Conservation (phyloP, 2,113 vertebrate genomes). For the Aleadryas rufinucha region DNA sequence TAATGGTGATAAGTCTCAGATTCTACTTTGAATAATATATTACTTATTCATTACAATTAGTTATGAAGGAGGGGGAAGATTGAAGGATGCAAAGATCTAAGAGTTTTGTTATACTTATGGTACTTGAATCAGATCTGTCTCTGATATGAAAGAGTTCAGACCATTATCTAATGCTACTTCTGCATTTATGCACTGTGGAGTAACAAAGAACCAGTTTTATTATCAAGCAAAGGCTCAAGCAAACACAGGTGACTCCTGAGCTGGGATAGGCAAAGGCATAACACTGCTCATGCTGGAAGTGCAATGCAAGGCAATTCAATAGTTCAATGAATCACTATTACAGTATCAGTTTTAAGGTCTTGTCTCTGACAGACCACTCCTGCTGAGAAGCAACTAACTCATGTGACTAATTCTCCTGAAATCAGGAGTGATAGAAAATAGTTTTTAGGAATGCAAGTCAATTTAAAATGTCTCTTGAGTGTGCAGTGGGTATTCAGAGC, state of each 20-base stretch:
- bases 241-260: neutral
- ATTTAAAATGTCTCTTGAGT: neutral
- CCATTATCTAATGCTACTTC: neutral
- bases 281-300: neutral
- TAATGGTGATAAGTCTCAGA: neutral
- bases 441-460: neutral
- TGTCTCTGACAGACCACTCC: neutral
- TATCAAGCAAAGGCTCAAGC: neutral
- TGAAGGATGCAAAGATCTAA: neutral
- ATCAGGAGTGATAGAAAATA: neutral
- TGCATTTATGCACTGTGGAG: neutral
- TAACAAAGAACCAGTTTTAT: neutral
- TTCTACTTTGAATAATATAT: neutral
- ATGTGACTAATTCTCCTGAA: neutral
- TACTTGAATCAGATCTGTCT: neutral
- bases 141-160: neutral
- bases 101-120: neutral
- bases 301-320: neutral
- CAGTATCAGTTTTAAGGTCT: neutral
- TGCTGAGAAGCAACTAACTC: neutral
- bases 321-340: neutral
- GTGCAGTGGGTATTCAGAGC: neutral
- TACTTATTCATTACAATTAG: neutral
- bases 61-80: neutral
- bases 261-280: neutral